Base-by-base conservation (phyloP, 2,113 vertebrate genomes). In the Chaetodon trifascialis region DNA sequence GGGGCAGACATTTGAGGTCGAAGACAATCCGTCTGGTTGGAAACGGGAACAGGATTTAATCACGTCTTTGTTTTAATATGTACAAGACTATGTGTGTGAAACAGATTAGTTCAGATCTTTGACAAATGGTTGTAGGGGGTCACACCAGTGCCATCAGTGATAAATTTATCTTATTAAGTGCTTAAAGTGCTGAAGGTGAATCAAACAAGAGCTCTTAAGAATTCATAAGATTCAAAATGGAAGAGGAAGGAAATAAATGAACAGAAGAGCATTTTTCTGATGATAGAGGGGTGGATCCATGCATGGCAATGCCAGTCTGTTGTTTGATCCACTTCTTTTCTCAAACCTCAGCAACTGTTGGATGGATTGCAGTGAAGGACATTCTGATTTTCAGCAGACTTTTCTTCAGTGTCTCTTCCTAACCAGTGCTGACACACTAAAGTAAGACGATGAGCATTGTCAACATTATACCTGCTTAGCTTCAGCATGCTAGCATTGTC, bases 181-280 rank as follows among this genome's bases (percentile, higher is more conserved):
- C 54, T 67, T 73, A 71, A 10, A 23, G 40, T 30, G 65, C 46
- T 36, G 25, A 91, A 91, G 86, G 84, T 88, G 86, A 89, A 83
- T 30, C 73, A 40, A 76, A 82, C 42, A 52, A n/a, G 49, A 67
- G 40, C 47, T 83, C 4, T 67, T 38, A 23, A 75, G 73, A 83
- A 86, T 82, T 65, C 55, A 87, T 62, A 38, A 78, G 42, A 40
- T 69, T 23, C 54, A 2, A 25, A n/a, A 59, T 11, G 56, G 21
- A 66, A 25, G n/a, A 59, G 9, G 52, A 19, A 47, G 6, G 30
- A 83, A 79, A 47, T 19, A 63, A 10, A 66, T 59, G 42, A 59
- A 7, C 0, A n/a, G 60, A 25, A 36, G 15, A 34, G 4, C 2
- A 2, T 30, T 58, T 52, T 36, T 47, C 30, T 5, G 17, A 6